Percentiles rank a stretch among this genome's conserved stretches.
These are phyloP conservation scores for Thaumetopoea pityocampa DNA, from an alignment of 1,140 invertebrate genomes.

Conservation along the genomic window DNA sequence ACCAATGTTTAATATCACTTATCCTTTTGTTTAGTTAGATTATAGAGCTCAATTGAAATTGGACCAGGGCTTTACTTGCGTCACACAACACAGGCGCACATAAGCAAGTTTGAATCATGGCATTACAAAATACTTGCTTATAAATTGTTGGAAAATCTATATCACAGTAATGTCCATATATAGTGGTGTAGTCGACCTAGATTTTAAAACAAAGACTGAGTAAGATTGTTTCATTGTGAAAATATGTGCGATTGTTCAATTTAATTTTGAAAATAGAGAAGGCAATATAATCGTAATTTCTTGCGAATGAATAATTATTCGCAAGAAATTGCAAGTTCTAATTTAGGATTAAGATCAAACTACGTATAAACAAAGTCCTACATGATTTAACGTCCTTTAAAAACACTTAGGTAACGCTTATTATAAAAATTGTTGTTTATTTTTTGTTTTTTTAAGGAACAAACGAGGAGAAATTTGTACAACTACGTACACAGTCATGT, in stretches of 20 bases:
- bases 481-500: neutral
- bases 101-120: neutral
- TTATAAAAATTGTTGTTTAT: too few species aligned
- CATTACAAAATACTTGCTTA: conserved; percentile 26
- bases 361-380: too few species aligned
- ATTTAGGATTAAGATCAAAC: too few species aligned
- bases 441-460: too few species aligned
- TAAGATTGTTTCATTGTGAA: conserved; percentile 40
- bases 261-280: conserved; percentile 4
- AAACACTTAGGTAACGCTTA: too few species aligned
- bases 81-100: neutral
- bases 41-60: conserved; percentile 3
- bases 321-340: too few species aligned
- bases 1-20: conserved; percentile 22
- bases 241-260: conserved; percentile 26
- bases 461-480: too few species aligned
- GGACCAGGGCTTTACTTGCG: neutral
- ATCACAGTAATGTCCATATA: too few species aligned
- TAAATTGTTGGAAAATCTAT: conserved; percentile 59
- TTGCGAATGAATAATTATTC: neutral
- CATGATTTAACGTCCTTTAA: too few species aligned
- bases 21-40: conserved; percentile 22
- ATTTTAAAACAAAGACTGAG: conserved; percentile 58
- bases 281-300: neutral
- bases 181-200: conserved; percentile 54